These are phyloP conservation scores for Kuschelorhynchus macadamiae DNA, from an alignment of 2,888 invertebrate genomes.

Conservation along the genomic window DNA sequence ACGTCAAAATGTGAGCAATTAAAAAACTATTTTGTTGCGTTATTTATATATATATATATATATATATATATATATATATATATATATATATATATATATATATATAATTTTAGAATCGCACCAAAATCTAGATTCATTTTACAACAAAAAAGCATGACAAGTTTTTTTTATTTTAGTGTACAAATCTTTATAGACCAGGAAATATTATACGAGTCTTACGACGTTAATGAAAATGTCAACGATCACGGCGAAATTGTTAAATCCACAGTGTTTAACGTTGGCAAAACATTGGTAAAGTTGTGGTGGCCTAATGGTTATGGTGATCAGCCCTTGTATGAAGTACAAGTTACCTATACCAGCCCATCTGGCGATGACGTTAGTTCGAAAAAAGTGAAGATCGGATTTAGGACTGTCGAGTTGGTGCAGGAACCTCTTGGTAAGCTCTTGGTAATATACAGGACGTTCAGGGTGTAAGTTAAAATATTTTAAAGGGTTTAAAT, in stretches of 20 bases:
- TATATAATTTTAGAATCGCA: too few relatives aligned
- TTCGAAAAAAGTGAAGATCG: slow-evolving; percentile 76
- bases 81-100: too few relatives aligned
- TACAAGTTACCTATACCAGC: slow-evolving; percentile 72
- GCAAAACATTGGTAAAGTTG: slow-evolving; percentile 67
- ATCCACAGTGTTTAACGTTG: slow-evolving; percentile 3
- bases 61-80: too few relatives aligned
- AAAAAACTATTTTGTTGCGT: too few relatives aligned
- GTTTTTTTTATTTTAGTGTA: slow-evolving; percentile 20
- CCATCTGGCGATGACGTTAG: slow-evolving; percentile 59
- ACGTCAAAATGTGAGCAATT: too few relatives aligned
- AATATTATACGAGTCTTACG: slow-evolving; percentile 41
- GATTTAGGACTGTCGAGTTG: slow-evolving; percentile 89
- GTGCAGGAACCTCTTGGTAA: slow-evolving; percentile 78
- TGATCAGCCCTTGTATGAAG: slow-evolving; percentile 80
- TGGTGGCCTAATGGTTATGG: slow-evolving; percentile 99
- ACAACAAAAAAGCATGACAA: too few relatives aligned
- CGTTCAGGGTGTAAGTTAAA: too few relatives aligned
- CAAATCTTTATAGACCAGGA: slow-evolving; percentile 42
- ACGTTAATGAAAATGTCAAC: slow-evolving; percentile 49
- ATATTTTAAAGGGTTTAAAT: too few relatives aligned
- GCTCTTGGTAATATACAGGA: too few relatives aligned
- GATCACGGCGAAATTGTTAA: slow-evolving; percentile 62
- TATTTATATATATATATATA: too few relatives aligned
- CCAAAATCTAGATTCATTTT: too few relatives aligned